Conservation (phyloP, 2,797 vertebrate genomes). For the Sebastes cheni region DNA sequence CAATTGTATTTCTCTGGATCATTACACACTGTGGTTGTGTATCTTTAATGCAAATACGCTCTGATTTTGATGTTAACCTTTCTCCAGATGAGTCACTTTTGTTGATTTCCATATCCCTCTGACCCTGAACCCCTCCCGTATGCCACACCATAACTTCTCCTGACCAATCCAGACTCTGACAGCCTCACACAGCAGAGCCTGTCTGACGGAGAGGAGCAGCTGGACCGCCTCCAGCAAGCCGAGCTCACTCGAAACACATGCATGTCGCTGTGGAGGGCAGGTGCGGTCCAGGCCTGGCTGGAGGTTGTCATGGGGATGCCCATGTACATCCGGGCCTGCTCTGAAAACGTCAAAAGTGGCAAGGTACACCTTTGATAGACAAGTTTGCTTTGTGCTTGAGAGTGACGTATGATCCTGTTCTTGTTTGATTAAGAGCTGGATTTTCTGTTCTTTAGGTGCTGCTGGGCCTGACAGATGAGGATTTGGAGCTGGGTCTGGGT, state of each 20-base stretch:
- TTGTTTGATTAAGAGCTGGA: background rate
- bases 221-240: constrained; percentile 87
- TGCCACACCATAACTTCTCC: constrained; percentile 66
- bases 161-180: constrained; percentile 85
- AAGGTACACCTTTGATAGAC: constrained; percentile 77
- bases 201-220: constrained; percentile 88
- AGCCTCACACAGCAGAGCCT: constrained; percentile 85
- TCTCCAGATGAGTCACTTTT: constrained; percentile 56
- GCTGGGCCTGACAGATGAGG: constrained; percentile 87
- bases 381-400: background rate
- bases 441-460: constrained; percentile 80
- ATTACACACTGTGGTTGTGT: background rate
- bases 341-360: constrained; percentile 90
- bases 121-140: constrained; percentile 66
- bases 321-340: constrained; percentile 87
- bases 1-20: fast-evolving
- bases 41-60: background rate
- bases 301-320: constrained; percentile 93
- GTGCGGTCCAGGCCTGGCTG: constrained; percentile 89
- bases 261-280: constrained; percentile 90
- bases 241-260: constrained; percentile 85
- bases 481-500: constrained; percentile 86
- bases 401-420: background rate
- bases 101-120: constrained; percentile 65
- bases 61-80: constrained; percentile 26